A percentile compares a stretch with the other conserved stretches of the same genome.
Conservation (phyloP, 2,797 vertebrate genomes). For the Poecilia velifera region DNA sequence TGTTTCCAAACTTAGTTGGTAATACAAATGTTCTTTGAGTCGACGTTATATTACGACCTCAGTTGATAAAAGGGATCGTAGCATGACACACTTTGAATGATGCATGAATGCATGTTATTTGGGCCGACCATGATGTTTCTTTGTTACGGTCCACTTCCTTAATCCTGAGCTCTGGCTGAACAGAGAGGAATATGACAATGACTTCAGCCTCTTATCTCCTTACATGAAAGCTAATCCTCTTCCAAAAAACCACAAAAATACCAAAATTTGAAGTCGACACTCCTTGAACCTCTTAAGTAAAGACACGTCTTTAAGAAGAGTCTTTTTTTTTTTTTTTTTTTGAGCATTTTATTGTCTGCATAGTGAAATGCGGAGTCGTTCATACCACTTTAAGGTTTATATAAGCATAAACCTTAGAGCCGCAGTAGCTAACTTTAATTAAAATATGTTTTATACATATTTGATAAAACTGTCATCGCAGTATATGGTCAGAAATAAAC, state of each 20-base stretch:
- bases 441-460: no score
- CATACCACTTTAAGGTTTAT: background rate
- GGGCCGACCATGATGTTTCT: background rate
- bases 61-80: background rate
- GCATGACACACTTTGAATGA: background rate
- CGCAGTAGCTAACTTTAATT: no score
- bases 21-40: background rate
- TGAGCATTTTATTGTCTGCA: background rate
- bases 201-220: background rate
- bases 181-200: background rate
- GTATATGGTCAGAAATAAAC: no score
- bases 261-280: background rate
- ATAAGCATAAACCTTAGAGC: background rate
- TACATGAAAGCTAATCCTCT: background rate
- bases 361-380: background rate
- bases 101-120: background rate
- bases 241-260: background rate
- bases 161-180: background rate
- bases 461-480: no score
- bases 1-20: background rate
- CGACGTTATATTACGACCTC: background rate
- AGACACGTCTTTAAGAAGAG: no score
- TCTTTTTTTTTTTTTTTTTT: background rate
- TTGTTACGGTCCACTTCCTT: background rate
- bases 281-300: background rate